Percentiles rank a stretch among this genome's conserved stretches.
Evolutionary conservation across 2,797 vertebrate genomes (phyloP).

Genomic region (Pristis pectinata): DNA sequence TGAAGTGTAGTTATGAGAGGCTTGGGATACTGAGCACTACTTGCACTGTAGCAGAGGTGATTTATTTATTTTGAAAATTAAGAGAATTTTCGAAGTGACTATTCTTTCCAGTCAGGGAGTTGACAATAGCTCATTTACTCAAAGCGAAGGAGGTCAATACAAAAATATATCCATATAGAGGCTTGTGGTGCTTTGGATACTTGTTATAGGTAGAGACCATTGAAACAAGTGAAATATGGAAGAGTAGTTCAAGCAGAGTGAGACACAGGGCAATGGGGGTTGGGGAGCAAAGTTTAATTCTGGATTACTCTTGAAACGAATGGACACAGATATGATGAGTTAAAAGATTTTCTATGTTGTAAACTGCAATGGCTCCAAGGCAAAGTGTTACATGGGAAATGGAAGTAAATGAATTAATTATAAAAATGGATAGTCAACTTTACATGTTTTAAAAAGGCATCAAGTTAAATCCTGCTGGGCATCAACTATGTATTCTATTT

Average conservation of each 20-base stretch:
- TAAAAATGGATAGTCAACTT: background rate
- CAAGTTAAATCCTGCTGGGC: background rate
- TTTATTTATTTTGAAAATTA: background rate
- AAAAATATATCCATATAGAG: background rate
- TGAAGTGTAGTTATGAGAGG: background rate
- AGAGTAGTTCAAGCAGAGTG: background rate
- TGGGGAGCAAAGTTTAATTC: background rate
- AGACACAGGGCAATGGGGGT: background rate
- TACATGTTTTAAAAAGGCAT: background rate
- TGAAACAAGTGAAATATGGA: background rate
- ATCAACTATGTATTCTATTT: background rate
- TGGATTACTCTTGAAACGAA: background rate
- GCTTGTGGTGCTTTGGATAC: background rate
- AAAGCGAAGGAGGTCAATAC: background rate
- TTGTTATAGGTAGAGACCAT: background rate
- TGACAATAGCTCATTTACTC: background rate
- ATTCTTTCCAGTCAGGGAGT: background rate
- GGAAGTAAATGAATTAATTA: background rate
- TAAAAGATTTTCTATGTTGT: background rate
- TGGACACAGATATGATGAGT: background rate
- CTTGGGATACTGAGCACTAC: background rate
- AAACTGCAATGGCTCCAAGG: background rate
- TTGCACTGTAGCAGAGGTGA: background rate
- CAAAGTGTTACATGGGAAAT: background rate
- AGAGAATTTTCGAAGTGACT: background rate